Conservation (phyloP, 1,140 invertebrate genomes). For the Drosophila ogumai region DNA sequence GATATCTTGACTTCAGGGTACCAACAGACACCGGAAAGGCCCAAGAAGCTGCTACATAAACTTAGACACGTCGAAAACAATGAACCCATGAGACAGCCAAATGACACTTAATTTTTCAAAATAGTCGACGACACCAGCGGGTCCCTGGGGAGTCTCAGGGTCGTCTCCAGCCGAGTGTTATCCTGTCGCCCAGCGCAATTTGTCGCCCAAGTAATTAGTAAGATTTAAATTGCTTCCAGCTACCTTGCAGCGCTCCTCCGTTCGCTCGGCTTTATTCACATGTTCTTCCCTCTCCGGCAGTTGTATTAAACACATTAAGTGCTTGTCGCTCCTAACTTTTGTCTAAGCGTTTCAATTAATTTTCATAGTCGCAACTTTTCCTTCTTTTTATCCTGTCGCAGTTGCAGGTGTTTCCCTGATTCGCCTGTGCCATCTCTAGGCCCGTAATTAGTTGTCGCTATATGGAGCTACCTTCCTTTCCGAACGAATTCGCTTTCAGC, state of each 20-base stretch:
- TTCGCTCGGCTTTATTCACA: constrained; percentile 1
- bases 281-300: constrained; percentile 31
- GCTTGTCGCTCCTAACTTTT: constrained; percentile 70
- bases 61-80: constrained; percentile 56
- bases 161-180: constrained; percentile 25
- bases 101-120: constrained; percentile 80
- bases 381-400: constrained; percentile 6
- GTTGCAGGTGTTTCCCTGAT: neutral
- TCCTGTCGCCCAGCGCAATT: constrained; percentile 67
- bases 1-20: neutral
- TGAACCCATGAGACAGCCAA: constrained; percentile 72
- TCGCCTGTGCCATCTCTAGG: constrained; percentile 19
- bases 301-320: constrained; percentile 82
- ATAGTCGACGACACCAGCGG: constrained; percentile 50
- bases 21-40: neutral
- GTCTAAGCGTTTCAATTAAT: constrained; percentile 82
- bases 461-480: neutral
- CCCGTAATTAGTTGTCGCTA: constrained; percentile 52
- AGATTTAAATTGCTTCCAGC: constrained; percentile 84
- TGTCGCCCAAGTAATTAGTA: constrained; percentile 85
- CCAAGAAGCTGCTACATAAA: constrained; percentile 13
- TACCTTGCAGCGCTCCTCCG: constrained; percentile 18
- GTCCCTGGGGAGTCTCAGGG: constrained; percentile 9
- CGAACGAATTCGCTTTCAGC: constrained; percentile 33
- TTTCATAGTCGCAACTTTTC: constrained; percentile 64